Evolutionary conservation across 2,113 vertebrate species (phyloP), one percentile per base, ranked within the genome.

Genomic region (Solea senegalensis): DNA sequence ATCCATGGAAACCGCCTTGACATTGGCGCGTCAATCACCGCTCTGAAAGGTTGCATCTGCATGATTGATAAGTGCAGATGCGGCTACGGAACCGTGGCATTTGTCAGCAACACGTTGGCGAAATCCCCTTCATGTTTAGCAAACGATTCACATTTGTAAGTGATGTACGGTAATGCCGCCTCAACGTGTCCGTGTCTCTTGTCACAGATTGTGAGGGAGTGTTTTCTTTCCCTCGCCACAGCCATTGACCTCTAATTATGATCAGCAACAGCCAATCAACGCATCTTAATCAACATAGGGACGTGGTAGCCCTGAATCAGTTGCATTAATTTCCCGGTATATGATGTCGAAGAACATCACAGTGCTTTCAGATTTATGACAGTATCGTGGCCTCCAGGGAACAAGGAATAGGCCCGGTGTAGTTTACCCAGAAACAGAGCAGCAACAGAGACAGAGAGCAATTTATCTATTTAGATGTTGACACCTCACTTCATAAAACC

Each of bases 1-100:
- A 87, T 72, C 88, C 83, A 87, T 90, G 88, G 89, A 76, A 89
- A 92, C 88, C 61, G 76, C 53, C 55, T 78, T 69, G 73, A 89
- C 72, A 84, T 54, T 13, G 28, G 80, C 26, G 64, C 66, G 43
- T 86, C 84, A 74, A 65, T 83, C 74, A 52, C 12, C 0, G 53
- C 83, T 87, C 59, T 56, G 14, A 85, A 90, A 86, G 83, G 89
- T 83, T 78, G 66, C 82, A 68, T 72, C 76, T 86, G 81, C 73
- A 76, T 84, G 79, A 83, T 66, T 87, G 87, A 89, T 86, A 59
- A 76, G 72, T 9, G 67, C 68, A 65, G 56, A 69, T 62, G 59
- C 73, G 45, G 58, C 46, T 46, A 80, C 58, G 40, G 40, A 68
- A 58, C 50, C 69, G 40, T 34, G 44, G 53, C 10, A 10, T 67